These are phyloP conservation scores for Aricia agestis DNA, from an alignment of 1,140 invertebrate genomes.

Conservation along the genomic window DNA sequence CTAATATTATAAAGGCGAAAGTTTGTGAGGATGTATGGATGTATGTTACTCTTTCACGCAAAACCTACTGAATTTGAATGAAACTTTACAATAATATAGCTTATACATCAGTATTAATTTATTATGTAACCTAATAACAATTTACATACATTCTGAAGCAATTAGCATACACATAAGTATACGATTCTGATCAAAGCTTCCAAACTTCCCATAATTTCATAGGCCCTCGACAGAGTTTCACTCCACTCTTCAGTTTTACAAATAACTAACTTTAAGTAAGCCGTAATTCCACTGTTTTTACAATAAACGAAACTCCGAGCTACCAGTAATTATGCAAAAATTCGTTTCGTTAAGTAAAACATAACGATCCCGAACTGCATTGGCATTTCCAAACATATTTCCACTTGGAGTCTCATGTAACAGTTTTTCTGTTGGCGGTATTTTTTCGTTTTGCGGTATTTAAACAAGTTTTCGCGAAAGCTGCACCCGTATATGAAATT, in stretches of 20 bases:
- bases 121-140: not conserved
- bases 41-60: no score
- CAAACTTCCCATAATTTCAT: not conserved
- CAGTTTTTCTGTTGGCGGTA: constrained; percentile 12
- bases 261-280: not conserved
- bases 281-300: not conserved
- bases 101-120: no score
- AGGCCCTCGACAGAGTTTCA: not conserved
- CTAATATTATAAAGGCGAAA: no score
- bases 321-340: constrained; percentile 25
- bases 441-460: not conserved
- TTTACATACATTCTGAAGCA: not conserved
- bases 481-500: not conserved
- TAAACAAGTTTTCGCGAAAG: not conserved
- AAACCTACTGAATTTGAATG: not conserved
- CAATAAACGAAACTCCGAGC: constrained; percentile 15
- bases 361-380: constrained; percentile 9
- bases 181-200: not conserved
- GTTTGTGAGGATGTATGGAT: no score
- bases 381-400: constrained; percentile 20
- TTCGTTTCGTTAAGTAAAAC: constrained; percentile 19
- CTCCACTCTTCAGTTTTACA: not conserved
- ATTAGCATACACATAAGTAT: no score
- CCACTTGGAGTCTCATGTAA: constrained; percentile 13
- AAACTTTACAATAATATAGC: no score